phyloP scores from a whole-genome alignment of 2,797 vertebrate genomes.

The Odontamblyopus lacepedii region DNA sequence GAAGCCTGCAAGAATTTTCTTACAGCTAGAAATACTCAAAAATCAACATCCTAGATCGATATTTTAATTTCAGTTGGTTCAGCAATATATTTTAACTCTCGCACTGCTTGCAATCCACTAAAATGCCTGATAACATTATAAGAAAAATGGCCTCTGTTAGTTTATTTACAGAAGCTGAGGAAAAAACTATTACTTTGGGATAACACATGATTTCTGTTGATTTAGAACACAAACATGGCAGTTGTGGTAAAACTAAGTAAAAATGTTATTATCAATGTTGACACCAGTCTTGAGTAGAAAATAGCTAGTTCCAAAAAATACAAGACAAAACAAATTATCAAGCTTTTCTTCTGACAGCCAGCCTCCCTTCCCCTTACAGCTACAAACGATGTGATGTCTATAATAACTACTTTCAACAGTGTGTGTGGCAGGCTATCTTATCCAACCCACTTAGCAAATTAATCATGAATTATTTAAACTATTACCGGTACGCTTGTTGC shows the following conservation, averaged over 20 bases:
- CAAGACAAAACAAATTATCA: neutral
- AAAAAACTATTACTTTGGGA: neutral
- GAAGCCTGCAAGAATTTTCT: neutral
- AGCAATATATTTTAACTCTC: neutral
- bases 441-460: constrained; percentile 4
- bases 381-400: neutral
- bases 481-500: neutral
- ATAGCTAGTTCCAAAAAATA: neutral
- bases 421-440: neutral
- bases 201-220: neutral
- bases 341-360: neutral
- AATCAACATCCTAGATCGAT: constrained; percentile 8
- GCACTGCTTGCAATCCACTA: neutral
- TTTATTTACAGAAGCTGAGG: neutral
- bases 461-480: constrained; percentile 8
- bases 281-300: neutral
- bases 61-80: neutral
- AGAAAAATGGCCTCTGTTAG: neutral
- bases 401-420: neutral
- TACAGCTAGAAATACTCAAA: neutral
- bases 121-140: neutral
- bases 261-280: neutral
- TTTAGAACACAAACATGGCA: neutral
- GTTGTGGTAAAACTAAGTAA: neutral
- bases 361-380: neutral